These are phyloP conservation scores for Machimus atricapillus DNA, from an alignment of 2,888 invertebrate genomes.

Conservation along the genomic window DNA sequence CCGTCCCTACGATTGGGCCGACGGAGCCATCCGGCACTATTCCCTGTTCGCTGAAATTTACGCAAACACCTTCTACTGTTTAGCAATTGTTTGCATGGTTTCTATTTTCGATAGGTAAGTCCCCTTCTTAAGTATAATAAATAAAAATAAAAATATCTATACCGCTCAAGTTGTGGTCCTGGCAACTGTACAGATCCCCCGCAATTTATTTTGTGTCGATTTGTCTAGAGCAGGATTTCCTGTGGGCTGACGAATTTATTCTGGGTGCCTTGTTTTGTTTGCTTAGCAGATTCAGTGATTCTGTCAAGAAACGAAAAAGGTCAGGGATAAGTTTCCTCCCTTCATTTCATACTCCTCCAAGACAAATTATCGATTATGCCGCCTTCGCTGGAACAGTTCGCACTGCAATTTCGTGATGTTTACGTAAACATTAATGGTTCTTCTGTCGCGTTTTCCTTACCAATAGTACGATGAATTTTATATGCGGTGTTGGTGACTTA, in stretches of 20 bases:
- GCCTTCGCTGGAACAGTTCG: neutral
- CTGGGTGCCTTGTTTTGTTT: neutral
- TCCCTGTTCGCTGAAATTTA: constrained; percentile 61
- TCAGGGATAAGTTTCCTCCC: neutral
- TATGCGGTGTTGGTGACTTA: neutral
- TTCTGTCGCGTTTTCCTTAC: neutral
- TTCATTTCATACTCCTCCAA: neutral
- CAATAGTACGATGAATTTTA: neutral
- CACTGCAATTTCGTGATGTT: neutral
- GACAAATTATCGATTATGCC: neutral
- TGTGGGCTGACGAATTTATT: neutral
- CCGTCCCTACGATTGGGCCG: constrained; percentile 61
- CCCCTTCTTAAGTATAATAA: neutral
- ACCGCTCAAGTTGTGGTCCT: neutral
- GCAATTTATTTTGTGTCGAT: neutral
- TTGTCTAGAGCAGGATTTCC: neutral
- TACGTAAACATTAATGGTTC: neutral
- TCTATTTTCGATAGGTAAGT: constrained; percentile 68
- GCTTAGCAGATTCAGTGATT: neutral
- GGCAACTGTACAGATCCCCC: neutral
- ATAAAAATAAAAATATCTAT: neutral
- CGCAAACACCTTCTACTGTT: constrained; percentile 64
- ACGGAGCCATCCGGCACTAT: constrained; percentile 58
- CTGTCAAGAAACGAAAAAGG: neutral
- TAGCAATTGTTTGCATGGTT: constrained; percentile 65